A percentile compares a stretch with the other conserved stretches of the same genome.
Evolutionary conservation across 2,113 vertebrate genomes (phyloP).

Genomic region (Antechinus flavipes): DNA sequence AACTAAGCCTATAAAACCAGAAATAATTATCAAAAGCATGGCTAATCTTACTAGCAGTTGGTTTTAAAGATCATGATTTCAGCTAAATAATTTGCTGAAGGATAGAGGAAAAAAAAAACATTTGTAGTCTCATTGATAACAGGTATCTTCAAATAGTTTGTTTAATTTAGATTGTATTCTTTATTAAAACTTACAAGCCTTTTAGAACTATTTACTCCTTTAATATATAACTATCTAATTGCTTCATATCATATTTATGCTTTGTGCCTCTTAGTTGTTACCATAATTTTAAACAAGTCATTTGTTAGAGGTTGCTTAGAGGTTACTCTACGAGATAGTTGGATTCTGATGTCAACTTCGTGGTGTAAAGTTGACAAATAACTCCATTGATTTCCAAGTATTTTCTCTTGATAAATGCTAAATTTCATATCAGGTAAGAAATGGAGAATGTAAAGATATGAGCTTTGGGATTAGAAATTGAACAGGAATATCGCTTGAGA

Average conservation of each 20-base stretch:
- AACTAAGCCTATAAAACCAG: conserved; percentile 74
- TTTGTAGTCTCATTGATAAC: background rate
- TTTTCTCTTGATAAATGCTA: background rate
- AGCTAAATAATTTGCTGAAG: conserved; percentile 51
- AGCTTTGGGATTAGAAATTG: too few species aligned
- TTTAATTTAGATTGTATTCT: background rate
- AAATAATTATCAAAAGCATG: conserved; percentile 73
- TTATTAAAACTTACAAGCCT: conserved; percentile 8
- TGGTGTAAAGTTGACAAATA: background rate
- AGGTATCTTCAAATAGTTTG: background rate
- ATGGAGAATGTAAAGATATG: background rate
- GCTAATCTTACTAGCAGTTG: conserved; percentile 72
- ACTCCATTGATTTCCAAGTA: background rate
- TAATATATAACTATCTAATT: background rate
- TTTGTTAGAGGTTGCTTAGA: background rate
- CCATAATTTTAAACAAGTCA: background rate
- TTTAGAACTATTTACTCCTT: background rate
- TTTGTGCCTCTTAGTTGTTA: background rate
- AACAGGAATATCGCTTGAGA: background rate
- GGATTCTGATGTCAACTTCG: background rate
- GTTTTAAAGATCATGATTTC: conserved; percentile 61
- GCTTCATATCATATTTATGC: background rate
- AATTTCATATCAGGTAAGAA: background rate
- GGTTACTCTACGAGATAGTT: background rate
- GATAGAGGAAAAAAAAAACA: background rate